Evolutionary conservation across 1,140 invertebrate genomes (phyloP).

Genomic region (Hycleus cichorii): DNA sequence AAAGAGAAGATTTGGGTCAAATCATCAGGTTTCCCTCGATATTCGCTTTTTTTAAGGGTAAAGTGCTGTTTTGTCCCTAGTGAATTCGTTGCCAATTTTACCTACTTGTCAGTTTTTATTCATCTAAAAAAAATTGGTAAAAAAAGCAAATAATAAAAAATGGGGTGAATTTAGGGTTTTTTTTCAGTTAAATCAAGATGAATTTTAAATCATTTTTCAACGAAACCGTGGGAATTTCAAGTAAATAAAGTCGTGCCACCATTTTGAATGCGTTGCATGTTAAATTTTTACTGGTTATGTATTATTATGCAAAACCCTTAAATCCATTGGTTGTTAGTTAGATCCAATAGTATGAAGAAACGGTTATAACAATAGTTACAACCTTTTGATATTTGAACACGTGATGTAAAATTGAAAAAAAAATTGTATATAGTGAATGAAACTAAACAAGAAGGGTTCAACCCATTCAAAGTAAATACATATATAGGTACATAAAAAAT

Average conservation of each 20-base stretch:
- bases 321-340: constrained; percentile 17
- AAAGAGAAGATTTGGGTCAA: constrained; percentile 26
- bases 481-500: constrained; percentile 11
- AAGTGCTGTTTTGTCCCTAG: constrained; percentile 30
- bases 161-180: constrained; percentile 25
- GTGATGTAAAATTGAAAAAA: constrained; percentile 12
- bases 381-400: constrained; percentile 21
- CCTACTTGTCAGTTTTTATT: constrained; percentile 28
- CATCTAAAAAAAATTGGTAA: neutral
- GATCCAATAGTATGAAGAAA: constrained; percentile 22
- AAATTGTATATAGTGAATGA: no score
- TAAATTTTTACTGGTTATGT: no score
- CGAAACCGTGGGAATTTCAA: no score
- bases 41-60: constrained; percentile 25
- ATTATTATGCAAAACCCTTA: constrained; percentile 22
- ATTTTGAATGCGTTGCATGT: no score
- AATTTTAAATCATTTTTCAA: neutral
- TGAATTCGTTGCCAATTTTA: constrained; percentile 23
- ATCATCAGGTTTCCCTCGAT: constrained; percentile 22
- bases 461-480: neutral
- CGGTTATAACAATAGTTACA: constrained; percentile 18
- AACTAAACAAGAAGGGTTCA: constrained; percentile 18
- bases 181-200: neutral
- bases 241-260: no score
- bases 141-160: constrained; percentile 17